Evolutionary conservation across 2,797 vertebrate genomes (phyloP).

Genomic region (Neopelma chrysocephalum): DNA sequence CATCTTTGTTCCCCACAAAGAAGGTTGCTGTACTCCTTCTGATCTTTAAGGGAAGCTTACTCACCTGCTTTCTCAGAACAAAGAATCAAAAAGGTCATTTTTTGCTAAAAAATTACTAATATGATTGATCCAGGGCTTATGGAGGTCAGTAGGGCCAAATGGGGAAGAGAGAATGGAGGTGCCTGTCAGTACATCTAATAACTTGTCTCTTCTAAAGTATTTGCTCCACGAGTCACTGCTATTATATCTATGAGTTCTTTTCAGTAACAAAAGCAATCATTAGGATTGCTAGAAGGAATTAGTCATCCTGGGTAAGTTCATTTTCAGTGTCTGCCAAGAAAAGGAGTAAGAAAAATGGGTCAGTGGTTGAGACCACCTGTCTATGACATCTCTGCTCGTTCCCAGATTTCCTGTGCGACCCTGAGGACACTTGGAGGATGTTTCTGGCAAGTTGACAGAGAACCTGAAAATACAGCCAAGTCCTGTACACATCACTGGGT

Average conservation of each 20-base stretch:
- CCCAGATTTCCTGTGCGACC: background rate
- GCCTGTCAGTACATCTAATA: background rate
- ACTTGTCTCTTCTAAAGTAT: background rate
- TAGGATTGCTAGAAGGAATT: background rate
- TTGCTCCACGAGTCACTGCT: background rate
- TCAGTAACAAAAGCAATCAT: background rate
- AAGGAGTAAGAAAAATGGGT: background rate
- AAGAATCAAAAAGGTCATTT: background rate
- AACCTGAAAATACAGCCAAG: background rate
- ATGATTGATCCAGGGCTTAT: fast-evolving
- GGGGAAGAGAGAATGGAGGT: background rate
- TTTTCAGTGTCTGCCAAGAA: background rate
- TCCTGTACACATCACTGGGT: background rate
- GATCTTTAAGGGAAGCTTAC: background rate
- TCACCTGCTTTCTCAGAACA: background rate
- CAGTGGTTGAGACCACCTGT: background rate
- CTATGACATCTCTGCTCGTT: background rate
- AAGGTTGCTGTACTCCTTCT: background rate
- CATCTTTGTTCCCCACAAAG: background rate
- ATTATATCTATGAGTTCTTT: background rate
- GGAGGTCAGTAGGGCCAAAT: background rate
- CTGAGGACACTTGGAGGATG: background rate
- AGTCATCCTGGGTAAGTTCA: background rate
- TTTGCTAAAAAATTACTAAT: background rate
- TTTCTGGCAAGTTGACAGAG: background rate